A percentile compares a stretch with the other conserved stretches of the same genome.
Conservation (phyloP, 1,140 invertebrate species). For the Neoseiulus cucumeris region DNA sequence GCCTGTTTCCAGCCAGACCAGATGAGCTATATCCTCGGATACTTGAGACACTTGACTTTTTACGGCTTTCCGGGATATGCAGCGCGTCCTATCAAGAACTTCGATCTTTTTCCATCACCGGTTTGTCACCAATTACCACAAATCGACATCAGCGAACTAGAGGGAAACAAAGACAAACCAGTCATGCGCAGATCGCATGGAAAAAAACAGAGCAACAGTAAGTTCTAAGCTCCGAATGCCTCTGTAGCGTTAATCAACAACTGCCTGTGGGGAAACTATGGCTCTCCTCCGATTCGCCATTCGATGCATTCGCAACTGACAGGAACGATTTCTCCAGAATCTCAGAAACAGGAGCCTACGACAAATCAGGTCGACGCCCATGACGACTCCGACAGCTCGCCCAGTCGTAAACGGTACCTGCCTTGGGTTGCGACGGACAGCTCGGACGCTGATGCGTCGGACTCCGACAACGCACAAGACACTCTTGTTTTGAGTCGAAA, state of each 20-base stretch:
- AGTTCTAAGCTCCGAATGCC: background rate
- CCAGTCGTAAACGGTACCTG: background rate
- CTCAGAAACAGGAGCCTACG: too few relatives aligned
- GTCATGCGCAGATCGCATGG: background rate
- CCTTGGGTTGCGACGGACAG: background rate
- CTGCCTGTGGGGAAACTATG: background rate
- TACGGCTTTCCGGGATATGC: background rate
- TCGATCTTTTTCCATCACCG: slow-evolving; percentile 1
- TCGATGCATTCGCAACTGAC: too few relatives aligned
- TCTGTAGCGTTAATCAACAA: too few relatives aligned
- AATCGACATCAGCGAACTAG: background rate
- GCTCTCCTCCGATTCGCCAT: too few relatives aligned
- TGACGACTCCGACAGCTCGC: too few relatives aligned
- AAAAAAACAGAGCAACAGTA: background rate
- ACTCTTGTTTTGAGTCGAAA: background rate
- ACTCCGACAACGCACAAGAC: background rate
- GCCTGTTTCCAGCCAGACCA: background rate
- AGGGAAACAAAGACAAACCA: background rate
- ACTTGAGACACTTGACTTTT: background rate
- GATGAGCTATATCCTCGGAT: background rate
- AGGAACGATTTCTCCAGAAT: too few relatives aligned
- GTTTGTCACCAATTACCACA: background rate
- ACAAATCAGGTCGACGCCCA: too few relatives aligned
- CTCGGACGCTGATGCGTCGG: background rate
- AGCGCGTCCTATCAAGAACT: background rate